Evolutionary conservation across 2,888 invertebrate species (phyloP), one percentile per base, ranked within the genome.

Genomic region (Crocallis elinguaria): DNA sequence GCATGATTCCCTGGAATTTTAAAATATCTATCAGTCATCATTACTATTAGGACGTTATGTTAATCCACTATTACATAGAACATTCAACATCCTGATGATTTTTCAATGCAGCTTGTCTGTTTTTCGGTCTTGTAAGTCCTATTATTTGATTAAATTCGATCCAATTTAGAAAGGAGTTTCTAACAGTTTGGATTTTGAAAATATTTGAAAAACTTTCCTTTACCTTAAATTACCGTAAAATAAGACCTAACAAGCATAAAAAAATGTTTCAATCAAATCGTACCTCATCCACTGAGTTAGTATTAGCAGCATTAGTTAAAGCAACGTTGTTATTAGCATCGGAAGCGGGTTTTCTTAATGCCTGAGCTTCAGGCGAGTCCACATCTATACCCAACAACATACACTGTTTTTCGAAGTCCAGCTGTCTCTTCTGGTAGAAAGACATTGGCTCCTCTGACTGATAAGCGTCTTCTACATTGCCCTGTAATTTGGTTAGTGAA

Each of bases 391-490:
- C 76, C 55, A 89, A 72, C 65, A 89, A 85, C 80, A 83, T 88
- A 84, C 91, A 91, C 67, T 92, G 84, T 64, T 87, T 91, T 61
- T 88, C 84, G 58, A 91, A 89, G 55, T 92, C 92, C 25, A 85
- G 74, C 59, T 90, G 88, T 60, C 86, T 80, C 60, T 89, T 90
- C 73, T 89, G 88, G 64, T 86, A 92, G 67, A 83, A 91, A 1
- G 92, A 92, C 49, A 90, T 59, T 11, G 92, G 90, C 64, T 91
- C 92, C 54, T 88, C 88, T 21, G 84, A 79, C 48, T 70, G 38
- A 42, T 73, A 75, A 32, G 73, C 55, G 16, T 85, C 82, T 70
- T 88, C 85, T 55, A 79, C 54, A 12, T 80, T 75, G 49, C 72
- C 81, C 90, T 90, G 90, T 16, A 88, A 88, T 70, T 60, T 56